Conservation (phyloP, 1,140 invertebrate genomes). For the Calephelis nemesis region DNA sequence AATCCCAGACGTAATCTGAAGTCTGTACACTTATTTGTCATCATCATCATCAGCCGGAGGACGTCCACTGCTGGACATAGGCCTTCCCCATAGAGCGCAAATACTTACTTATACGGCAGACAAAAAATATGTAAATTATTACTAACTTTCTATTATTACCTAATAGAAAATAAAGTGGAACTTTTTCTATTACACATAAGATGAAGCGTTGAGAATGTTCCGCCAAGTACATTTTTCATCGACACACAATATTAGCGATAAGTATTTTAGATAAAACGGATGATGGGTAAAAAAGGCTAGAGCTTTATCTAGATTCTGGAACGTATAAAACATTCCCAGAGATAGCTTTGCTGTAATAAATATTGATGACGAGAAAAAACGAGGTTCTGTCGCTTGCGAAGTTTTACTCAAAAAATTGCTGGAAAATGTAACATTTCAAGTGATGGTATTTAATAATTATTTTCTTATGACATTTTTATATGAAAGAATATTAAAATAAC, state of each 20-base stretch:
- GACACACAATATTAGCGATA: neutral
- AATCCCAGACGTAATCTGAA: too few species aligned
- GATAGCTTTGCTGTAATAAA: neutral
- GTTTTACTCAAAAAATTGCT: neutral
- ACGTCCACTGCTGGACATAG: too few species aligned
- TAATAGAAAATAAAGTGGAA: too few species aligned
- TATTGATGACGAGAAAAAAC: neutral
- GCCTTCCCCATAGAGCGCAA: too few species aligned
- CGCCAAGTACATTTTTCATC: neutral
- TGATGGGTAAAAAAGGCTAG: slow-evolving; percentile 7
- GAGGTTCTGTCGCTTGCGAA: neutral
- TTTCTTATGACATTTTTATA: too few species aligned
- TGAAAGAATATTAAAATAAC: too few species aligned
- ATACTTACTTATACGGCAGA: too few species aligned
- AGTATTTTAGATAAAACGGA: neutral
- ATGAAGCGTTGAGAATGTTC: slow-evolving; percentile 17
- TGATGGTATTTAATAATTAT: too few species aligned
- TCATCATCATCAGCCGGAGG: too few species aligned
- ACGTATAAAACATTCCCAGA: neutral
- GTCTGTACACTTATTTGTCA: too few species aligned
- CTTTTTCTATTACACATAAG: neutral
- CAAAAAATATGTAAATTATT: too few species aligned
- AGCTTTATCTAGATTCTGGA: neutral
- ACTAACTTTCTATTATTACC: too few species aligned
- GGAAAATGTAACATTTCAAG: neutral